phyloP scores from a whole-genome alignment of 2,113 vertebrate species.

The Hippotragus niger region DNA sequence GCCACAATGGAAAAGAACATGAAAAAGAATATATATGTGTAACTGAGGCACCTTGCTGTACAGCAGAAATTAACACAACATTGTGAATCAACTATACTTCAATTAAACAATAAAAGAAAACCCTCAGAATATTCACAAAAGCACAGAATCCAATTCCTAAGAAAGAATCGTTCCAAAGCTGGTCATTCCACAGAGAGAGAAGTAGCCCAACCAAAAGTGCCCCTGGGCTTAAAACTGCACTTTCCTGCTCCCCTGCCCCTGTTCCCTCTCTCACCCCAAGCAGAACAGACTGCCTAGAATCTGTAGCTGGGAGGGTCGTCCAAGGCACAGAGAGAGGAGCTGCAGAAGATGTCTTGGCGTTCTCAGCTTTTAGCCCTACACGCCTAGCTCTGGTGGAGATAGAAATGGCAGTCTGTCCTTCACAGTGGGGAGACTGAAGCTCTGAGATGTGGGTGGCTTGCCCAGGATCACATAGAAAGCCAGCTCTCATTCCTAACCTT shows the following conservation, averaged over 20 bases:
- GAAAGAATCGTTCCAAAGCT: neutral
- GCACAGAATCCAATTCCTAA: neutral
- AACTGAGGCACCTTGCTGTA: neutral
- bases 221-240: neutral
- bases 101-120: neutral
- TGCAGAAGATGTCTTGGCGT: neutral
- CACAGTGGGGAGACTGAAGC: neutral
- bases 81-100: neutral
- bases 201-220: neutral
- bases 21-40: neutral
- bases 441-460: neutral
- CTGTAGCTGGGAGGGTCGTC: neutral
- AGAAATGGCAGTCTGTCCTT: neutral
- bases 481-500: neutral
- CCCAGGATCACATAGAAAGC: neutral
- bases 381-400: neutral
- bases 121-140: neutral
- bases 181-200: neutral
- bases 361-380: neutral
- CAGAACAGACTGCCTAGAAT: neutral
- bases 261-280: too few species aligned
- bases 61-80: neutral
- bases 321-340: neutral
- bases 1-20: neutral
- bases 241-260: neutral